These are phyloP conservation scores for Halotydeus destructor DNA, from an alignment of 1,140 invertebrate genomes.

Conservation along the genomic window DNA sequence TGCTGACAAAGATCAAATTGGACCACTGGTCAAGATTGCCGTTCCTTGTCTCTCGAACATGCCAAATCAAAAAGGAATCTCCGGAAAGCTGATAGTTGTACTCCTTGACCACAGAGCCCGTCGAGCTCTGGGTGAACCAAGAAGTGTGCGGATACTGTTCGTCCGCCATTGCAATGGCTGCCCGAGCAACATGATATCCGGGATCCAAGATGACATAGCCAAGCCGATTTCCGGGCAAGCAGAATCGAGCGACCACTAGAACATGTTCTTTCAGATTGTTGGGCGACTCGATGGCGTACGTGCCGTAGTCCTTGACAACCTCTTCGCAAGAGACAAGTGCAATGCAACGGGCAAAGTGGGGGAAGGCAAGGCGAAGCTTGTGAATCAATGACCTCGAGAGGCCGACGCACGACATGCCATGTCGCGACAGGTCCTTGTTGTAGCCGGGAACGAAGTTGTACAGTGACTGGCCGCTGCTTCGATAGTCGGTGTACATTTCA, in stretches of 20 bases:
- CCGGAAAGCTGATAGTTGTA: constrained; percentile 53
- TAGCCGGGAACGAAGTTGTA: constrained; percentile 48
- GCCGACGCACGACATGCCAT: constrained; percentile 68
- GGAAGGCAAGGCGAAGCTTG: constrained; percentile 34
- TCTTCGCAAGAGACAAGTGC: constrained; percentile 63
- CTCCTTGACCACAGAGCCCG: constrained; percentile 46
- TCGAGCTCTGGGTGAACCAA: constrained; percentile 58
- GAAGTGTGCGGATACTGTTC: constrained; percentile 59
- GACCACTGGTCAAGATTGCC: constrained; percentile 14
- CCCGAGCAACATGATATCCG: constrained; percentile 65
- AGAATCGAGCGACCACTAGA: constrained; percentile 49
- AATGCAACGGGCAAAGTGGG: constrained; percentile 11
- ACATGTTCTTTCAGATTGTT: constrained; percentile 61
- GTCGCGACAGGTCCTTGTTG: constrained; percentile 45
- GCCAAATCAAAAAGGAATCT: constrained; percentile 55
- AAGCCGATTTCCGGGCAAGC: constrained; percentile 29
- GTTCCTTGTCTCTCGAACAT: constrained; percentile 32
- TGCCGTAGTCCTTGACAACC: constrained; percentile 25
- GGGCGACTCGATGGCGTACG: constrained; percentile 8
- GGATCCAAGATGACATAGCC: constrained; percentile 63
- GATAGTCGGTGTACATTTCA: constrained; percentile 18
- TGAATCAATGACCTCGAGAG: constrained; percentile 52
- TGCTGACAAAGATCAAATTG: constrained; percentile 49
- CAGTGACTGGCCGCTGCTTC: constrained; percentile 27
- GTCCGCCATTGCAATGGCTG: constrained; percentile 67